A percentile compares a stretch with the other conserved stretches of the same genome.
Conservation (phyloP, 2,888 invertebrate genomes). For the Campoplex nolae region DNA sequence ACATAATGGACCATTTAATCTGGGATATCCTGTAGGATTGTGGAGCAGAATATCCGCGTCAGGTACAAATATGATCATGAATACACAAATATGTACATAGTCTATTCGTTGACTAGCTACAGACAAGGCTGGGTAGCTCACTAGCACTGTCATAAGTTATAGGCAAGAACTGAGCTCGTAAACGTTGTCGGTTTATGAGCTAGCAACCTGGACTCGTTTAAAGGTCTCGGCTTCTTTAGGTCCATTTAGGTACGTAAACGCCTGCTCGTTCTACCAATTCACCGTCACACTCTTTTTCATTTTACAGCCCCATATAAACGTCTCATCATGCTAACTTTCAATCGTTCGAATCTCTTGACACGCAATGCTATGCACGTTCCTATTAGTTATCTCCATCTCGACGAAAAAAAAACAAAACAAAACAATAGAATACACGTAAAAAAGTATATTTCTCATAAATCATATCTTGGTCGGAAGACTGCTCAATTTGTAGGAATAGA, state of each 20-base stretch:
- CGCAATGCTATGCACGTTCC: neutral
- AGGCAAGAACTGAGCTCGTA: slow-evolving; percentile 66
- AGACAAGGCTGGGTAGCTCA: slow-evolving; percentile 53
- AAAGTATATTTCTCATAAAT: neutral
- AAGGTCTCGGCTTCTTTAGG: slow-evolving; percentile 51
- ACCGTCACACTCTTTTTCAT: slow-evolving; percentile 19
- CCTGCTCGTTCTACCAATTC: slow-evolving; percentile 41
- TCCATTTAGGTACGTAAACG: slow-evolving; percentile 47
- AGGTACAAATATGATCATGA: neutral
- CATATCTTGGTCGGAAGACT: neutral
- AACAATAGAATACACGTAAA: neutral
- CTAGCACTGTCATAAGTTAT: slow-evolving; percentile 60
- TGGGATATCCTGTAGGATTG: neutral
- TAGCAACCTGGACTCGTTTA: slow-evolving; percentile 59
- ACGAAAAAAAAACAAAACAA: neutral
- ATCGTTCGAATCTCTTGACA: slow-evolving; percentile 31
- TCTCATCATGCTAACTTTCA: slow-evolving; percentile 61
- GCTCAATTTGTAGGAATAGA: neutral
- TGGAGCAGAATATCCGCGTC: neutral
- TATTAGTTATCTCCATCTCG: slow-evolving; percentile 26
- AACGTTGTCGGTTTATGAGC: slow-evolving; percentile 65
- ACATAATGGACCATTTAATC: neutral
- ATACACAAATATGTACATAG: neutral
- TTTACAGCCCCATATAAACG: slow-evolving; percentile 35
- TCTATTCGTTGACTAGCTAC: slow-evolving; percentile 15